Base-by-base conservation (phyloP, 2,113 vertebrate species). In the Pitta sordida region DNA sequence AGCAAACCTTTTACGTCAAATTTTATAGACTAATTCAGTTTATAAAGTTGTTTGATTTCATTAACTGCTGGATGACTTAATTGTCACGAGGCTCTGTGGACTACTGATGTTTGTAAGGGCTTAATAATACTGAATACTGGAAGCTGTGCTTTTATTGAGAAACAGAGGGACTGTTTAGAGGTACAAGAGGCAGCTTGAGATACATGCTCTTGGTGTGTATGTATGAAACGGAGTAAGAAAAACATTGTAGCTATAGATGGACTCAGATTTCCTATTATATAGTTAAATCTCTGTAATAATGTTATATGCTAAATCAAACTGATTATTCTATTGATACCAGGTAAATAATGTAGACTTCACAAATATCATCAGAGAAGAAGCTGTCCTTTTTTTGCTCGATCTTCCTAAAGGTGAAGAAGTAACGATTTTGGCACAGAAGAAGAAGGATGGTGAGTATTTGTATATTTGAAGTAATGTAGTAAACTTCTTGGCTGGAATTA, bases 271-370 rank as follows among this genome's bases (percentile, higher is more conserved):
- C 16, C 21, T 20, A 0, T 53, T 74, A 8, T 73, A 4, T 55
- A 48, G 13, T 75, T 56, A 48, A 59, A 44, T 75, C 3, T 85
- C 34, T 58, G 23, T 79, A 76, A 46, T 14, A 30, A n/a, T 58
- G 22, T 52, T 3, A 2, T 58, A 39, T 51, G 29, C 48, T 88
- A 13, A 87, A 63, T 91, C 70, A 81, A 88, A 82, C 78, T 53
- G 32, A 43, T 93, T 82, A 27, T 39, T 93, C 83, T 48, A 30
- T 93, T 87, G 41, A 77, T 89, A 65, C 65, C 85, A 99, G 99
- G 99, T 99, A 96, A 99, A 99, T 96, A 99, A 99, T 24, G 99
- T 99, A 70, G 99, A 99, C 96, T 99, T 99, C 97, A 99, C 99
- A 55, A 99, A 99, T 95, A 99, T 99, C 93, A 99, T 99, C 93